Evolutionary conservation across 2,113 vertebrate species (phyloP).

Genomic region (Prunella fulvescens): DNA sequence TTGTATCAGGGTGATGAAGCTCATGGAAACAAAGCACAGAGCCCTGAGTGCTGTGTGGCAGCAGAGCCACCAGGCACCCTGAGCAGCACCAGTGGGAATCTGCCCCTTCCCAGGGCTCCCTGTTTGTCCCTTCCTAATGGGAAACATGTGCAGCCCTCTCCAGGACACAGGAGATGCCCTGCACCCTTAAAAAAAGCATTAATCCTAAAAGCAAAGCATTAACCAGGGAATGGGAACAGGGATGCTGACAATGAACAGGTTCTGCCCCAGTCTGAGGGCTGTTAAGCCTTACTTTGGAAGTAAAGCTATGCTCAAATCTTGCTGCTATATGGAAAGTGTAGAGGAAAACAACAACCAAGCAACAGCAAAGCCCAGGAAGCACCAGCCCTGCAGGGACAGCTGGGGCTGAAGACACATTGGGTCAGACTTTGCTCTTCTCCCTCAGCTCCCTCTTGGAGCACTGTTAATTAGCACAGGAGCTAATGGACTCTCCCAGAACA

Average conservation of each 20-base stretch:
- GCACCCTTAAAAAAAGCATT: rapidly evolving
- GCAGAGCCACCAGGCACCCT: background rate
- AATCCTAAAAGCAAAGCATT: no score
- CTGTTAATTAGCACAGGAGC: background rate
- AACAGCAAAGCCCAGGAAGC: background rate
- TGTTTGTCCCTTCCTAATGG: rapidly evolving
- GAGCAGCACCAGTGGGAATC: rapidly evolving
- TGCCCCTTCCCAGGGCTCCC: background rate
- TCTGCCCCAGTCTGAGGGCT: background rate
- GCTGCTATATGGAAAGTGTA: rapidly evolving
- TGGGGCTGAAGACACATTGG: background rate
- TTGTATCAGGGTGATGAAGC: background rate
- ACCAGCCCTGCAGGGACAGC: background rate
- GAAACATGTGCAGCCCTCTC: rapidly evolving
- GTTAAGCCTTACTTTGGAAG: background rate
- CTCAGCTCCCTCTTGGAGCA: background rate
- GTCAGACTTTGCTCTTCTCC: background rate
- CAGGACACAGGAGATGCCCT: background rate
- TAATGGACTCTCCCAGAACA: background rate
- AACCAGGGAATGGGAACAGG: rapidly evolving
- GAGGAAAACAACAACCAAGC: rapidly evolving
- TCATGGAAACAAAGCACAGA: background rate
- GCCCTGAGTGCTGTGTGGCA: background rate
- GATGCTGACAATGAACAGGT: background rate
- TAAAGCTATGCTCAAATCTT: background rate